phyloP scores from a whole-genome alignment of 1,140 invertebrate genomes.

The Onthophagus taurus region DNA sequence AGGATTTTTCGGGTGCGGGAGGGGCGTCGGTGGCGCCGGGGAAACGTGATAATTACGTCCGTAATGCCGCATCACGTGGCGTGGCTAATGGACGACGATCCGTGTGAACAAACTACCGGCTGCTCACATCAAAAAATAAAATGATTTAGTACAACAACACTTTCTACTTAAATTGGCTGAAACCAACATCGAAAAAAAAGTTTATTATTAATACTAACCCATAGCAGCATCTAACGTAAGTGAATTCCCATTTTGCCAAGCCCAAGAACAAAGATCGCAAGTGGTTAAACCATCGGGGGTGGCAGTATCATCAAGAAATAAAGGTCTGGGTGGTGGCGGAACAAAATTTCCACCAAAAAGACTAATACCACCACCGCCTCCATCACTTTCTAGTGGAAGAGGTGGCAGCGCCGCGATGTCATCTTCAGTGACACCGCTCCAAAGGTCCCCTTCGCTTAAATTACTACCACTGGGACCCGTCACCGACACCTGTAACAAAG shows the following conservation, averaged over 20 bases:
- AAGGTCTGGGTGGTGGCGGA: conserved; percentile 54
- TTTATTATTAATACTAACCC: conserved; percentile 19
- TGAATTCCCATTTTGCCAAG: conserved; percentile 35
- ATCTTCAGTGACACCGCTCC: conserved; percentile 47
- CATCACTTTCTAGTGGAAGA: conserved; percentile 48
- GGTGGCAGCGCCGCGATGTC: conserved; percentile 49
- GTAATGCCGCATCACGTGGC: too few relatives aligned
- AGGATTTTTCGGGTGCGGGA: too few relatives aligned
- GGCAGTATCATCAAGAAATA: conserved; percentile 46
- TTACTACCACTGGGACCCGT: conserved; percentile 15
- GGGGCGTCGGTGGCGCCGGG: too few relatives aligned
- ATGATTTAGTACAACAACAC: too few relatives aligned
- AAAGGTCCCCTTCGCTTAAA: conserved; percentile 34
- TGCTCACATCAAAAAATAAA: too few relatives aligned
- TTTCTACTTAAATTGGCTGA: too few relatives aligned
- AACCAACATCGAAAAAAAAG: too few relatives aligned
- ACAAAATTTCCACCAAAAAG: conserved; percentile 57
- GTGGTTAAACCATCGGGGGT: conserved; percentile 56
- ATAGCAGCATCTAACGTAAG: conserved; percentile 20
- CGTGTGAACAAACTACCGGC: too few relatives aligned
- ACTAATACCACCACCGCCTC: too few relatives aligned
- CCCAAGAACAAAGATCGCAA: conserved; percentile 63
- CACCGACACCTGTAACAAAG: conserved; percentile 17
- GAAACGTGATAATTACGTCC: too few relatives aligned
- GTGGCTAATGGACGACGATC: too few relatives aligned